Base-by-base conservation (phyloP, 1,140 invertebrate genomes). In the Prorops nasuta region DNA sequence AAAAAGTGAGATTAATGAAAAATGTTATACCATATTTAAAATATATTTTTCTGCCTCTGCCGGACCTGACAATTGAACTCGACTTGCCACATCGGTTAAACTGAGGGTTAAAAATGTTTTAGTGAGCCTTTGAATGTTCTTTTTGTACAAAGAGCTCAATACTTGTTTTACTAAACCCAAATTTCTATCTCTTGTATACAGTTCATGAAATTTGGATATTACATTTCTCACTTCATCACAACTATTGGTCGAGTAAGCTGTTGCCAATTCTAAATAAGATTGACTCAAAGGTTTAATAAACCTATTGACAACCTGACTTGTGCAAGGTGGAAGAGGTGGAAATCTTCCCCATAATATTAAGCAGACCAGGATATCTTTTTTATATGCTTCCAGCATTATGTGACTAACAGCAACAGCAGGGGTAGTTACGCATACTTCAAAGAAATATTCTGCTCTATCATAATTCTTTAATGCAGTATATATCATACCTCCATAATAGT, bases 401-500 rank as follows among this genome's bases (percentile, higher is more conserved):
- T 96, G 91, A 52, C 94, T 96, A 16, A 98, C 90, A 21, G 92
- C 92, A 75, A 91, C 85, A 44, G 92, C 90, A 1, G 94, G 94
- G 15, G 93, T 94, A 9, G 92, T 95, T 37, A 97, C 86, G 51
- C 89, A 92, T 36, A 96, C 91, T 85, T 98, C 94, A 78, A 94
- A 96, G 71, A 94, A 96, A 72, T 95, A 97, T 31, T 97, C 78
- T 17, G 95, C 92, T 67, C 92, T 82, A 45, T 94, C 90, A 69
- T 90, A 96, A 66, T 96, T 92, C 69, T 96, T 96, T 38, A 97
- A 72, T 15, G 90, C 91, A 43, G 92, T 86, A 66, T 96, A 97
- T 58, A 97, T 95, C 90, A 98, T 95, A 40, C 95, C 96, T 38
- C 94, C 95, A 77, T 98, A 98, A 74, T 98, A 98, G 70, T 93